Evolutionary conservation across 2,113 vertebrate genomes (phyloP), one percentile per base, ranked within the genome.

Genomic region (Nanorana parkeri): DNA sequence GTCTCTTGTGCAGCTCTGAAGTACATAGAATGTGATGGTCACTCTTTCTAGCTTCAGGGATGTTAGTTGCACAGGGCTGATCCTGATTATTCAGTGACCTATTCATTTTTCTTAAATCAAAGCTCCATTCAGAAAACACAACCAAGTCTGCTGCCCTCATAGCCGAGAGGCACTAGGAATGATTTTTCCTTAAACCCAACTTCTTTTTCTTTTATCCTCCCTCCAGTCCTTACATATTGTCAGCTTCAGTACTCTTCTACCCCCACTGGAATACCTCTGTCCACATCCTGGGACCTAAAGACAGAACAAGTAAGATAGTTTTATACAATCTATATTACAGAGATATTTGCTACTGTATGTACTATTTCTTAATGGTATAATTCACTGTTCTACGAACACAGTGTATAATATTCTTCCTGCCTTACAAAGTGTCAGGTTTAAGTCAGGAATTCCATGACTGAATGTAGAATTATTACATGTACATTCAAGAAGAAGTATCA

Each of bases 41-140:
- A 68, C 71, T 68, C 52, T 83, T 56, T 76, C 63, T 83, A 51
- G 71, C 61, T 76, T 55, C 41, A 58, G 72, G 80, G 71, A 83
- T 76, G 36, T 41, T 60, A 4, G 29, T 41, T 76, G 61, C 68
- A 29, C 19, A 51, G 71, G 80, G 64, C 64, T 83, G 72, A 76
- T 56, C 80, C 52, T 52, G 65, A 61, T 83, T 76, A 75, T 41
- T 76, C 41, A 68, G 11, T 83, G 80, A 83, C 71, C 80, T 83
- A 83, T 68, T 83, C 80, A 67, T 61, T 82, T 67, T 78, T 17
- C 23, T 41, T 6, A 72, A 64, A 66, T 75, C 71, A 75, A 67
- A 75, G 80, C 63, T 82, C 56, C 72, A 83, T 76, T 83, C 63
- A 76, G 28, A 76, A 83, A 83, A 83, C 80, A 66, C 26, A 65